These are phyloP conservation scores for Allophyes oxyacanthae DNA, from an alignment of 2,888 invertebrate species.

Conservation along the genomic window DNA sequence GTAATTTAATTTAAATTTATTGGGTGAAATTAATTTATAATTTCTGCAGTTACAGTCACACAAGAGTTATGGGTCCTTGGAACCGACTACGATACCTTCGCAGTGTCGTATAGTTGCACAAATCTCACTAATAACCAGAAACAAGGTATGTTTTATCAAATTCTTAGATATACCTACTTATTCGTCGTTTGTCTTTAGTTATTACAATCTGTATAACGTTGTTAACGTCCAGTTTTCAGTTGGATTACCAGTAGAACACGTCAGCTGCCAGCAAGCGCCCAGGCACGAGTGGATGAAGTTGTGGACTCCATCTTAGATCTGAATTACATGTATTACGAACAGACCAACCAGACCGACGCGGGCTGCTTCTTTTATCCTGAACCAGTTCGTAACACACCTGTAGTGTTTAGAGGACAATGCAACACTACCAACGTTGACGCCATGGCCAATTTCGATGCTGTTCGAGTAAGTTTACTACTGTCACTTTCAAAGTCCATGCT, in stretches of 20 bases:
- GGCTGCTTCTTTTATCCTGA: constrained; percentile 73
- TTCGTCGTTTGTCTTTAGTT: no score
- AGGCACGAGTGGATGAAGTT: constrained; percentile 61
- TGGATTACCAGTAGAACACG: constrained; percentile 79
- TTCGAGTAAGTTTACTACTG: constrained; percentile 60
- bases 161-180: no score
- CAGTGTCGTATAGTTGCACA: constrained; percentile 91
- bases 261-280: constrained; percentile 52
- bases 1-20: no score
- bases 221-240: constrained; percentile 72
- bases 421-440: constrained; percentile 62
- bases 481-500: no score
- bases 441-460: constrained; percentile 62
- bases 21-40: no score
- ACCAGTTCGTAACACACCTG: constrained; percentile 52
- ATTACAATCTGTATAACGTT: no score
- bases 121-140: constrained; percentile 79
- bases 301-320: constrained; percentile 64
- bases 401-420: constrained; percentile 70
- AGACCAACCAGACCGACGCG: constrained; percentile 61
- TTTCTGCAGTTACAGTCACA: constrained; percentile 55
- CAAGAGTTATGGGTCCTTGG: constrained; percentile 87
- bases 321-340: constrained; percentile 64
- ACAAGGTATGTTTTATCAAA: constrained; percentile 75
- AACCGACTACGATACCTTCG: constrained; percentile 91